Evolutionary conservation across 2,113 vertebrate genomes (phyloP).

Genomic region (Sylvietta virens): DNA sequence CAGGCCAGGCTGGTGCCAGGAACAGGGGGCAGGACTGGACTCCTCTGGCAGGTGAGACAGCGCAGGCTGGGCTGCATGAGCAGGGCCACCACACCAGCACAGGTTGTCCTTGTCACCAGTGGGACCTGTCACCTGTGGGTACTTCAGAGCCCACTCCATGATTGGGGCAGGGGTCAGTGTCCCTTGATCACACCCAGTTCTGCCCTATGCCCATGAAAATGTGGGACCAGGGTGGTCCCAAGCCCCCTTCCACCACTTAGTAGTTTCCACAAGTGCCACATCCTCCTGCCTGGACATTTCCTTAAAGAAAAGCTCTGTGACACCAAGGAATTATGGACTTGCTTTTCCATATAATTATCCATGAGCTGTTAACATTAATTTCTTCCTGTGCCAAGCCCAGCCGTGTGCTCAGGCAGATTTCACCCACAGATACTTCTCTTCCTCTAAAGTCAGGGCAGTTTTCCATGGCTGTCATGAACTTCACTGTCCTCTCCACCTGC

Average conservation of each 20-base stretch:
- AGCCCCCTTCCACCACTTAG: background rate
- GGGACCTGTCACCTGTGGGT: background rate
- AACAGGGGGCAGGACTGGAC: background rate
- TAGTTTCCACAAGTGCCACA: background rate
- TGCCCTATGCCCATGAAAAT: background rate
- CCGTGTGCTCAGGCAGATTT: background rate
- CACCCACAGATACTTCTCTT: background rate
- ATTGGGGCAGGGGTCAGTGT: background rate
- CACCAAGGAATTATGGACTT: background rate
- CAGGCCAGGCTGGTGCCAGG: background rate
- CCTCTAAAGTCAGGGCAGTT: background rate
- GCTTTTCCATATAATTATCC: background rate
- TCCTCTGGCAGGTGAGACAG: background rate
- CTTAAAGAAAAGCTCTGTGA: background rate
- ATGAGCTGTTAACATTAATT: background rate
- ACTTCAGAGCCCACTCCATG: background rate
- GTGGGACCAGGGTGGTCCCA: no score
- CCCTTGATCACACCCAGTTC: background rate
- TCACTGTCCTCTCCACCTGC: background rate
- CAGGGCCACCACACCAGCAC: background rate
- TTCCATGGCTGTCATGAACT: background rate
- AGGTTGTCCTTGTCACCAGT: background rate
- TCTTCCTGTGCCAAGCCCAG: background rate
- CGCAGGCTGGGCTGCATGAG: rapidly evolving
- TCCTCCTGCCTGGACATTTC: background rate